Percentiles rank a stretch among this genome's conserved stretches.
Evolutionary conservation across 2,888 invertebrate genomes (phyloP).

Genomic region (Petrolisthes cinctipes): DNA sequence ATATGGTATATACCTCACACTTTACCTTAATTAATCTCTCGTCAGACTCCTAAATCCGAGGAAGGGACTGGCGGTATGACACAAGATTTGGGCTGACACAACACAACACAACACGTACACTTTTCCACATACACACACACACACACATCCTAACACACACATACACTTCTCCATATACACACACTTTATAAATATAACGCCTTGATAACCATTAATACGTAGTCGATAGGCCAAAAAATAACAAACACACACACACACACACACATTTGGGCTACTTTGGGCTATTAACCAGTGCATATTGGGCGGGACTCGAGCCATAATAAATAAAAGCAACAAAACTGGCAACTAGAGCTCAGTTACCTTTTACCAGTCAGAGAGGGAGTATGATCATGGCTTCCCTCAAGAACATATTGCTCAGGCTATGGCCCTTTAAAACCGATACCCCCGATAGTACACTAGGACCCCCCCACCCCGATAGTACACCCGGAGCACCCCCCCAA

Average conservation of each 20-base stretch:
- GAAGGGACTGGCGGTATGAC: too few relatives aligned
- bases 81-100: too few relatives aligned
- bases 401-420: constrained; percentile 41
- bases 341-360: constrained; percentile 37
- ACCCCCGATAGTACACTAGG: constrained; percentile 13
- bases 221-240: background rate
- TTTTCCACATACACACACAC: too few relatives aligned
- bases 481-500: background rate
- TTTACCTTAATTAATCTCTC: too few relatives aligned
- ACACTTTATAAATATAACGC: background rate
- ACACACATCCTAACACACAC: background rate
- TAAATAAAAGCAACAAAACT: background rate
- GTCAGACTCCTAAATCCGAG: too few relatives aligned
- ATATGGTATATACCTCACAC: too few relatives aligned
- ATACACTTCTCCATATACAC: background rate
- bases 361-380: background rate
- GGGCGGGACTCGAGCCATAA: background rate
- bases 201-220: background rate
- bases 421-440: constrained; percentile 56
- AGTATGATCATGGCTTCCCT: constrained; percentile 27
- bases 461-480: too few relatives aligned
- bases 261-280: too few relatives aligned
- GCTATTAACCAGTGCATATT: too few relatives aligned
- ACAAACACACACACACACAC: background rate
- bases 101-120: too few relatives aligned